These are phyloP conservation scores for Gambusia affinis DNA, from an alignment of 2,113 vertebrate species.

Conservation along the genomic window DNA sequence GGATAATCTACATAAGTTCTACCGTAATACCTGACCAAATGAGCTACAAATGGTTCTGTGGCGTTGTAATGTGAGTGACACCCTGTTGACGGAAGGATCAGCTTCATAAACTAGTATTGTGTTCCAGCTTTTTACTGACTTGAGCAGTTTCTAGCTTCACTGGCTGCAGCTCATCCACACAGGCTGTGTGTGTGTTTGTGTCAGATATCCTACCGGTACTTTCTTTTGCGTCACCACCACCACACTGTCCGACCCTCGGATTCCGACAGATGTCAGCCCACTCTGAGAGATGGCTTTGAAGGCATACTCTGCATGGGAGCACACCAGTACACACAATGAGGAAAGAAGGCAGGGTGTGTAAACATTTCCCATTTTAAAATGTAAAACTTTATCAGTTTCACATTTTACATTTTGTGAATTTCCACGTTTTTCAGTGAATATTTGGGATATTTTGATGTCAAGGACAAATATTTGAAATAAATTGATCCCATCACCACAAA, in stretches of 20 bases:
- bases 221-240: constrained; percentile 84
- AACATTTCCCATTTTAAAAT: not conserved
- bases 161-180: constrained; percentile 5
- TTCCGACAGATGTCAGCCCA: constrained; percentile 78
- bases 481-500: no score
- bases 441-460: no score
- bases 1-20: not conserved
- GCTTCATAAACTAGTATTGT: constrained; percentile 1
- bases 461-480: no score
- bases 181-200: not conserved
- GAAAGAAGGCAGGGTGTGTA: not conserved
- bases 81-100: not conserved
- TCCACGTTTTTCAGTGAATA: no score
- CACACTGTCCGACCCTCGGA: constrained; percentile 75
- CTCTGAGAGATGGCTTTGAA: constrained; percentile 81
- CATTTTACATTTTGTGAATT: no score
- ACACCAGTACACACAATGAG: constrained; percentile 1
- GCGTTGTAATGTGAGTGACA: constrained; percentile 4
- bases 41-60: not conserved
- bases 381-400: no score
- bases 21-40: not conserved
- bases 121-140: constrained; percentile 27
- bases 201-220: constrained; percentile 71
- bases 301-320: constrained; percentile 75
- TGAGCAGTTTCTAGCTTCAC: constrained; percentile 21